These are phyloP conservation scores for Antechinus flavipes DNA, from an alignment of 2,113 vertebrate species.

Conservation along the genomic window DNA sequence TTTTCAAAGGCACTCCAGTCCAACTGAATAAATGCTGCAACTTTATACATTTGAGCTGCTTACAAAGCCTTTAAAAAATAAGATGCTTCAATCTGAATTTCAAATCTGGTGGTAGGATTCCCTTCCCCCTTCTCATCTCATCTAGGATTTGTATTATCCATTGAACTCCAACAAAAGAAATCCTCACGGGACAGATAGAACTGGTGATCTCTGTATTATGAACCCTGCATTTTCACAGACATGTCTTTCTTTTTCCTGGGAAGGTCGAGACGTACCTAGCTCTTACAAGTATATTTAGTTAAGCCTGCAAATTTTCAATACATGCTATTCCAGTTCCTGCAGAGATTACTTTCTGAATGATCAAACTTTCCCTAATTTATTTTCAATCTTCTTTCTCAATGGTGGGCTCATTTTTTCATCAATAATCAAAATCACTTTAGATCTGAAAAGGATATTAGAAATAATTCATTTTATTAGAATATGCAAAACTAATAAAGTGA, in stretches of 20 bases:
- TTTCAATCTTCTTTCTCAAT: neutral
- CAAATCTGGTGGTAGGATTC: neutral
- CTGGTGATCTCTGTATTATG: neutral
- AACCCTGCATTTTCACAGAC: conserved; percentile 21
- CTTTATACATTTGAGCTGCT: conserved; percentile 9
- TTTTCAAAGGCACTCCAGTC: conserved; percentile 52
- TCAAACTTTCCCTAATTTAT: neutral
- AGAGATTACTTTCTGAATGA: neutral
- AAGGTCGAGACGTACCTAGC: neutral
- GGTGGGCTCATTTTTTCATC: neutral
- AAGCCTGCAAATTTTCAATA: neutral
- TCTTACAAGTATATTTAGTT: neutral
- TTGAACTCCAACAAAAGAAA: neutral
- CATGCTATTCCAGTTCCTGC: neutral
- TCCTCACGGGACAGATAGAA: neutral
- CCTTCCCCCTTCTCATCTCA: neutral
- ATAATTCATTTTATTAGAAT: neutral
- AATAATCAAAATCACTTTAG: neutral
- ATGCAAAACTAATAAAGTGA: neutral
- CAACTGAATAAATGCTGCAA: conserved; percentile 43
- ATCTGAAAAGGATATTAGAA: neutral
- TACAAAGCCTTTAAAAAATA: conserved; percentile 46
- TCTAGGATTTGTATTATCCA: conserved; percentile 21
- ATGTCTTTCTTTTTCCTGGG: conserved; percentile 1
- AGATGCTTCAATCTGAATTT: neutral